Base-by-base conservation (phyloP, 1,140 invertebrate genomes). In the Tetraneura akinire region DNA sequence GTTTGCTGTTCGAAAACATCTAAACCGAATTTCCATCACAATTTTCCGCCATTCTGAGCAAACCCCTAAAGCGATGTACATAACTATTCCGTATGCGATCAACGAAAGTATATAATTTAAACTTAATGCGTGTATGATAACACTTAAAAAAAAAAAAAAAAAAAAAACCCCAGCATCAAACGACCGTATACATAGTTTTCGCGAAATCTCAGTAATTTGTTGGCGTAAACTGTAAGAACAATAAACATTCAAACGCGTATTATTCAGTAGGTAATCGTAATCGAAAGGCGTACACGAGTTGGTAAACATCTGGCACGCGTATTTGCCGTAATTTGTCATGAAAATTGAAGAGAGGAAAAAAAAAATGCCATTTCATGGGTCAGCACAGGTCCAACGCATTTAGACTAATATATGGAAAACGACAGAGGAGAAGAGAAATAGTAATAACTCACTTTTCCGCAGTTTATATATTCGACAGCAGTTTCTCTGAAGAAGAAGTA, bases 401-500 rank as follows among this genome's bases (percentile, higher is more conserved):
- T 37, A 55, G 62, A 32, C 60, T 42, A 80, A 80, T 45, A 37
- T 47, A 66, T 47, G n/a, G 66, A 29, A 26, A 66, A 42, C 18
- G 23, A 37, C 3, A 74, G n/a, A 62, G 26, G 32, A 37, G 8
- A 37, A 37, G 8, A 70, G 9, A 80, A 64, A 57, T n/a, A 18
- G 81, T 80, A 73, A 80, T 62, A 73, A 80, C 86, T 87, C 85
- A 93, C 92, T 89, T 96, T 97, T 85, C 95, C 96, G 86, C 96
- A 98, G 86, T 98, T 98, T 88, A 96, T 95, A 85, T 93, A 96
- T 87, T 98, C 96, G 18, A 97, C 94, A 51, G 96, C 95, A 14
- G 94, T 94, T 88, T 98, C 96, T 51, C 96, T 90, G 85, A 97
- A 98, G 88, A 98, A 98, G 88, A 99, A 98, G 86, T 98, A 96